Base-by-base conservation (phyloP, 2,797 vertebrate genomes). In the Catostomus latipinnis region DNA sequence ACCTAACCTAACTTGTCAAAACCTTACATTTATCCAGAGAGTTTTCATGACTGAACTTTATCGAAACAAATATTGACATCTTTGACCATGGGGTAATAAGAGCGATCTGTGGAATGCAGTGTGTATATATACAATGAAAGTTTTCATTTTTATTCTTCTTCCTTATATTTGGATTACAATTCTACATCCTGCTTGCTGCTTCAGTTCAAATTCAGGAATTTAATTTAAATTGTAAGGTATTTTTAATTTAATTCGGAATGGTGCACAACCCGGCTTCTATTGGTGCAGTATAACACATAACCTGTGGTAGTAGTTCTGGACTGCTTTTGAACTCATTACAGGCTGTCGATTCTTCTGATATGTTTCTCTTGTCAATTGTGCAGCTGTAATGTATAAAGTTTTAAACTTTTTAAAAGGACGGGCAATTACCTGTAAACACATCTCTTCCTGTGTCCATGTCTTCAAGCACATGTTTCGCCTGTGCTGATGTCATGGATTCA, bases 401-500 rank as follows among this genome's bases (percentile, higher is more conserved):
- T 18, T 54, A 70, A 43, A 43, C 13, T 16, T 48, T 16, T 48
- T 16, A 62, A 14, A n/a, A 1, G 13, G 16, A 73, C 46, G 5
- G 13, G n/a, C 1, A 3, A 13, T 43, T 46, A 43, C 43, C 62
- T 65, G 43, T 6, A 65, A 65, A 34, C 13, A 16, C 34, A 34
- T 18, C 48, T 52, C 58, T 49, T 22, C 46, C 6, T 84, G 57
- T 79, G n/a, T 34, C 52, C 76, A 83, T 76, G 53, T 71, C 63
- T 86, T 18, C 70, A 62, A 43, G 49, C 57, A 61, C 75, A 52
- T 50, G 71, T 46, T 80, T 48, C 71, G 34, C 34, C 65, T 77
- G 16, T 7, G 56, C 54, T 62, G 10, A 7, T 83, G 83, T 34
- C 34, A 52, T 81, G 88, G 87, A 68, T 68, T 70, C 61, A 50